Conservation (phyloP, 64 coral and sea anemone genomes). For the Actinia tenebrosa region DNA sequence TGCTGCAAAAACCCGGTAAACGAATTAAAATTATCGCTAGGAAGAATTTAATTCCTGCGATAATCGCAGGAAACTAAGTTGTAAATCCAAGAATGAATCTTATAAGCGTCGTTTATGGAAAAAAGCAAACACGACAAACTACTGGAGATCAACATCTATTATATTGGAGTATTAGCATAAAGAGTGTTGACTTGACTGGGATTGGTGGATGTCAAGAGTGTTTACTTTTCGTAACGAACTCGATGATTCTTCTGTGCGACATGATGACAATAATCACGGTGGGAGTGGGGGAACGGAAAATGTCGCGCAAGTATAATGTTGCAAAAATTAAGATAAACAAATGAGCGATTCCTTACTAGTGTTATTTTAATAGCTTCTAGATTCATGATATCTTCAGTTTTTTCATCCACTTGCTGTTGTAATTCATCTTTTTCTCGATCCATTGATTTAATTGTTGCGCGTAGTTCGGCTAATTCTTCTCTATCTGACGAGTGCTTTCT, state of each 20-base stretch:
- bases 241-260: not conserved
- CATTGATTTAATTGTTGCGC: conserved; percentile 75
- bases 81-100: not conserved
- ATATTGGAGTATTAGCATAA: conserved; percentile 13
- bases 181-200: not conserved
- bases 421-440: conserved; percentile 92
- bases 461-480: conserved; percentile 71
- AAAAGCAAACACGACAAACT: not conserved
- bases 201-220: conserved; percentile 9
- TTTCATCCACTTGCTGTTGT: conserved; percentile 94
- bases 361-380: conserved; percentile 83
- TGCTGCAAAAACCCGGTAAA: not conserved
- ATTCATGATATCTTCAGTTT: conserved; percentile 82
- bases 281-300: not conserved
- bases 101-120: not conserved
- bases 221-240: conserved; percentile 8
- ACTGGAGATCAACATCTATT: conserved; percentile 10
- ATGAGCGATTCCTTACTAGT: conserved; percentile 43
- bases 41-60: not conserved
- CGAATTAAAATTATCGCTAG: not conserved
- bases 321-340: too few relatives aligned
- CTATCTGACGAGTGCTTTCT: conserved; percentile 44
- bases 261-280: not conserved
- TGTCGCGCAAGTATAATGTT: too few relatives aligned
- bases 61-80: not conserved